Evolutionary conservation across 1,140 invertebrate species (phyloP).

Genomic region (Euwallacea similis): DNA sequence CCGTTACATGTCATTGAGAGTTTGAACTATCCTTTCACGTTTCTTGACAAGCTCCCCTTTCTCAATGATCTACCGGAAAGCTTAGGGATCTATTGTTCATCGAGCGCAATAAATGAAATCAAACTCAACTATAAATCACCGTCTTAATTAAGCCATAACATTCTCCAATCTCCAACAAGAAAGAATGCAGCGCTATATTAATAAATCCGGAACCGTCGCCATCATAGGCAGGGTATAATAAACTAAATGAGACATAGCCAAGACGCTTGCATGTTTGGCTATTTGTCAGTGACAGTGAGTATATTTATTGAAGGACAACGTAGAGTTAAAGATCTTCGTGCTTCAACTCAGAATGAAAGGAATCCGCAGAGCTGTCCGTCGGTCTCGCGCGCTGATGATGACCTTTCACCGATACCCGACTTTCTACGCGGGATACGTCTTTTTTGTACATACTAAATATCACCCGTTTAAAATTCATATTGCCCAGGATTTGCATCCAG

Average conservation of each 20-base stretch:
- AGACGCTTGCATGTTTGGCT: constrained; percentile 47
- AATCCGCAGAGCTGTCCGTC: constrained; percentile 43
- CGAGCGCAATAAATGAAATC: neutral
- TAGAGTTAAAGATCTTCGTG: constrained; percentile 47
- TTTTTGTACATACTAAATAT: too few species aligned
- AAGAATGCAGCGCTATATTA: constrained; percentile 42
- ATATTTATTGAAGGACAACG: constrained; percentile 50
- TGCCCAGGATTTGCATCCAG: too few species aligned
- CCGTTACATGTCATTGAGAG: too few species aligned
- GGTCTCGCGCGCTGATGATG: constrained; percentile 8
- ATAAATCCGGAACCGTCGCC: constrained; percentile 40
- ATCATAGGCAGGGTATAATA: constrained; percentile 42
- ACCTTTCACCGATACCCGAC: neutral
- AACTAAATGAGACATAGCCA: constrained; percentile 46
- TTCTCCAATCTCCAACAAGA: constrained; percentile 24
- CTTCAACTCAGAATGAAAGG: constrained; percentile 45
- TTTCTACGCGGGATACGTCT: constrained; percentile 11
- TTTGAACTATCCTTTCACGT: too few species aligned
- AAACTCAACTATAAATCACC: neutral
- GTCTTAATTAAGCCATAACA: constrained; percentile 28
- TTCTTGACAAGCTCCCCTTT: too few species aligned
- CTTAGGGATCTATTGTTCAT: too few species aligned
- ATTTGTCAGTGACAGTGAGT: constrained; percentile 51
- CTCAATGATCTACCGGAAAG: too few species aligned
- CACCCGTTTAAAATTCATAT: too few species aligned